Conservation (phyloP, 1,140 invertebrate genomes). For the Sitophilus oryzae region DNA sequence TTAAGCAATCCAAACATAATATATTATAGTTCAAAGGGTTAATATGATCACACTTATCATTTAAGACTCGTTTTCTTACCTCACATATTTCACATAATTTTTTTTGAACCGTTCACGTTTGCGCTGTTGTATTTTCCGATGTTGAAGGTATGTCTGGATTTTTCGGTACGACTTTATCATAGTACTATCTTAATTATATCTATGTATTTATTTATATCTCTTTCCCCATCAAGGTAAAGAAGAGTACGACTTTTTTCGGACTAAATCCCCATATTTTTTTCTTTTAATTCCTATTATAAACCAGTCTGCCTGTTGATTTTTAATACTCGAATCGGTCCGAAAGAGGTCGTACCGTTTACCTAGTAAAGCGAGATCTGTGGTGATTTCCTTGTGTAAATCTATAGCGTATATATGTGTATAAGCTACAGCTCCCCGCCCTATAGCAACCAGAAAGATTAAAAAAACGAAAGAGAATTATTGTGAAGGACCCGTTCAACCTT, state of each 20-base stretch:
- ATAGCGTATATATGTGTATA: conserved; percentile 11
- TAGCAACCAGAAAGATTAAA: conserved; percentile 5
- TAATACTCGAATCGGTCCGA: not conserved
- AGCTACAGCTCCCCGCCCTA: conserved; percentile 19
- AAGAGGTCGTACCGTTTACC: not conserved
- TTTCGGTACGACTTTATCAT: not conserved
- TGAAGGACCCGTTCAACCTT: too few relatives aligned
- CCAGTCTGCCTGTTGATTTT: not conserved
- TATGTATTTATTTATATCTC: not conserved
- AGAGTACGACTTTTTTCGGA: too few relatives aligned
- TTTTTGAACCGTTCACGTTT: too few relatives aligned
- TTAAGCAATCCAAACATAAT: too few relatives aligned
- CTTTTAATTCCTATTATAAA: too few relatives aligned
- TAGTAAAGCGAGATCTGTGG: not conserved
- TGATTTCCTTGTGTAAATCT: conserved; percentile 1
- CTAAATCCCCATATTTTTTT: too few relatives aligned
- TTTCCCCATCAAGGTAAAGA: not conserved
- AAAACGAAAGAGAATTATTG: too few relatives aligned
- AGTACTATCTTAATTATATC: not conserved
- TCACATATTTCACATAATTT: too few relatives aligned
- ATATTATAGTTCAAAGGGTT: too few relatives aligned
- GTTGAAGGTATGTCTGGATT: not conserved
- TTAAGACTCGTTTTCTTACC: too few relatives aligned
- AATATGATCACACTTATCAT: too few relatives aligned
- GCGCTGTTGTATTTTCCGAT: not conserved